Evolutionary conservation across 2,888 invertebrate genomes (phyloP), one percentile per base, ranked within the genome.

Genomic region (Sinotaia quadrata): DNA sequence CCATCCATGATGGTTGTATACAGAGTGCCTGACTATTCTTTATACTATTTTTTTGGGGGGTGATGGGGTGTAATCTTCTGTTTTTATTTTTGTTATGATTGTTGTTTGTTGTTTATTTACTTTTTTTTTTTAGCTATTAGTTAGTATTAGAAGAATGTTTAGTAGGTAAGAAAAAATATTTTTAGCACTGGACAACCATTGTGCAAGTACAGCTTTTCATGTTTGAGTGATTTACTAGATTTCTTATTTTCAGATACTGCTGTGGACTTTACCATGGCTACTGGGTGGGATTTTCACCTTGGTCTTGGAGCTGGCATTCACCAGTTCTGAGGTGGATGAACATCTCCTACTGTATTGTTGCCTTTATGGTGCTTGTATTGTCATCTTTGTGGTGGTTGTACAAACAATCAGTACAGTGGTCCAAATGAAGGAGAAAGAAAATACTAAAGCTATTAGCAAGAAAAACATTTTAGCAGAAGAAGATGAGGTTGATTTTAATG

Each of bases 401-500:
- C 84, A 86, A 62, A 75, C 82, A 10, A 73, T 81, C 37, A 80
- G 82, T 56, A 78, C 78, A 4, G 74, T 82, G 15, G 77, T 81
- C 12, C 82, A 83, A 67, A 77, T 68, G 63, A 66, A 76, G 49
- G 69, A 73, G 67, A 71, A 71, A 41, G 68, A 72, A 62, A 69
- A 63, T 52, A 37, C 60, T 60, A 73, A 29, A 24, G 66, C 52
- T 18, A 56, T 56, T 67, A 81, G 81, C 70, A 82, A 81, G 72
- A 80, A 81, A 63, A 82, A 80, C 61, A 68, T 84, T 31, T 62
- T 85, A 15, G 73, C 80, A 0, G 85, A 85, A 57, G 85, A 85
- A 57, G 85, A 86, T 74, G 85, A 86, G 68, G 74, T 85, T 2
- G 84, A 84, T 31, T 87, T 87, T 74, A 74, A 80, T 33, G 82